These are phyloP conservation scores for Pantherophis vulpinus DNA, from an alignment of 2,797 vertebrate species.

Conservation along the genomic window DNA sequence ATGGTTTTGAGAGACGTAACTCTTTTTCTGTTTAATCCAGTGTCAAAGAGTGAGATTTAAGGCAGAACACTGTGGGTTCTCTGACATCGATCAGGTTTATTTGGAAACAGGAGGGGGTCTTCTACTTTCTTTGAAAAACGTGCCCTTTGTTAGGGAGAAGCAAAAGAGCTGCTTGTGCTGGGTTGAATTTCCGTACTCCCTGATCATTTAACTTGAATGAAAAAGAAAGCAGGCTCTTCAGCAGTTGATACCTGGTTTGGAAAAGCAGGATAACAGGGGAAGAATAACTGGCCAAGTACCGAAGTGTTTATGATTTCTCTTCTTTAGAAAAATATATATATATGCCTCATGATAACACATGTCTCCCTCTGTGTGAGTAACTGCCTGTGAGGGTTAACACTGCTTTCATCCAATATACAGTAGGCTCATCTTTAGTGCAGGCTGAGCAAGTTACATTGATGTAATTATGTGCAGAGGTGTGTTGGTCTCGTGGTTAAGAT, in stretches of 20 bases:
- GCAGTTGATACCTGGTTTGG: background rate
- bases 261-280: background rate
- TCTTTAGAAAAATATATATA: background rate
- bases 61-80: slow-evolving; percentile 35
- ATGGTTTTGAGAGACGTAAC: slow-evolving; percentile 53
- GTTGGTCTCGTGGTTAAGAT: background rate
- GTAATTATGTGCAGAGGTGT: background rate
- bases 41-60: slow-evolving; percentile 59
- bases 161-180: background rate
- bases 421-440: background rate
- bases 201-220: background rate
- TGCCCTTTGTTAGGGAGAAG: slow-evolving; percentile 26
- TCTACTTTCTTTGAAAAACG: slow-evolving; percentile 30
- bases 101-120: slow-evolving; percentile 2
- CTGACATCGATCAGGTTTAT: slow-evolving; percentile 44
- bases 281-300: background rate
- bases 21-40: slow-evolving; percentile 63
- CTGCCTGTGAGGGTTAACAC: background rate
- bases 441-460: background rate
- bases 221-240: background rate
- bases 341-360: background rate
- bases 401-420: background rate
- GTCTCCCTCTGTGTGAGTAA: background rate
- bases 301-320: background rate
- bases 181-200: background rate